Conservation (phyloP, 2,797 vertebrate genomes). For the Basileuterus tristriatus region DNA sequence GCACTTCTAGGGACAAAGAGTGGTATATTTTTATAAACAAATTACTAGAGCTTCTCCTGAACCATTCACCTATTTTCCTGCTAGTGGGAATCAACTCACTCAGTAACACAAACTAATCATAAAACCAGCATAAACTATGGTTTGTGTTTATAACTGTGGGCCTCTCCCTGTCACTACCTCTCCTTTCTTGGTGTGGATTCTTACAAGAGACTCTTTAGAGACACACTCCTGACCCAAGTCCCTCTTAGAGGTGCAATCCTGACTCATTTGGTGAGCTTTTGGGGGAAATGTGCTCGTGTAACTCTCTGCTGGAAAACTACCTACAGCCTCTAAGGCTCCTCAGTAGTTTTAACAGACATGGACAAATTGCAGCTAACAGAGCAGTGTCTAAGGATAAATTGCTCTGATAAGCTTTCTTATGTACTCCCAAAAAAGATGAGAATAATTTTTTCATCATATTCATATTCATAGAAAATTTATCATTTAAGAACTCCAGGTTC, state of each 20-base stretch:
- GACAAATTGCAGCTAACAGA: not conserved
- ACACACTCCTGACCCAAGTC: not conserved
- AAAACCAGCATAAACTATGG: not conserved
- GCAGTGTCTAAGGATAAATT: not conserved
- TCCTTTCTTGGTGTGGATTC: not conserved
- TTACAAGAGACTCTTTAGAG: not conserved
- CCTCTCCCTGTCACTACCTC: fast-evolving
- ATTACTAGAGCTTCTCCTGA: not conserved
- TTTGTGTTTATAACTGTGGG: not conserved
- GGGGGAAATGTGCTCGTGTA: not conserved
- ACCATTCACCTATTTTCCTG: not conserved
- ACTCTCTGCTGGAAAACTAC: not conserved
- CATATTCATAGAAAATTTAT: not conserved
- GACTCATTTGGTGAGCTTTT: not conserved
- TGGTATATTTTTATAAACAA: not conserved
- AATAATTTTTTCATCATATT: not conserved
- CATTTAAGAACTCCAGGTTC: not conserved
- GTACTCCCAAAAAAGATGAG: not conserved
- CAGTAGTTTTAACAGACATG: not conserved
- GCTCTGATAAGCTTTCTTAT: not conserved
- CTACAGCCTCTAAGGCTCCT: not conserved
- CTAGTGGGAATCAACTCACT: not conserved
- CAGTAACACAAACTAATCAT: not conserved
- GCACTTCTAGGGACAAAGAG: not conserved
- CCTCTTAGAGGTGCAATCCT: not conserved